Evolutionary conservation across 2,113 vertebrate species (phyloP).

Genomic region (human): DNA sequence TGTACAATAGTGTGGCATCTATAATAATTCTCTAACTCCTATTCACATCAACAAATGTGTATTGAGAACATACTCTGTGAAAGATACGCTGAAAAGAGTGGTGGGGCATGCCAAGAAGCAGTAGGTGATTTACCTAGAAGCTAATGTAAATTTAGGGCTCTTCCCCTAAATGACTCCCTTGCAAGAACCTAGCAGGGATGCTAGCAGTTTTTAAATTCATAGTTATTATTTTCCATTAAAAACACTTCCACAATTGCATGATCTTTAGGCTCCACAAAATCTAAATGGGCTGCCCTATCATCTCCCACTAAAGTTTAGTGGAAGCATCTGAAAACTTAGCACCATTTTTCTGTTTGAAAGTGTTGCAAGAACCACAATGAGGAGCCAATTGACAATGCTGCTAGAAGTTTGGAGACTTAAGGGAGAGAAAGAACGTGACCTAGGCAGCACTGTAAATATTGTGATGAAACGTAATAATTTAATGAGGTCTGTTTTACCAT

Average conservation of each 20-base stretch:
- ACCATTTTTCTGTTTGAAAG: background rate
- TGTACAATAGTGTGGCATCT: background rate
- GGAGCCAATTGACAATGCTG: background rate
- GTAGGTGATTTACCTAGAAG: background rate
- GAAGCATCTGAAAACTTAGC: background rate
- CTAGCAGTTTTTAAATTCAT: background rate
- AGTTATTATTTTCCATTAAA: conserved; percentile 10
- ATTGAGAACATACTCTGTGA: background rate
- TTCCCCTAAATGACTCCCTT: background rate
- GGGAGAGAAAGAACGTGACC: background rate
- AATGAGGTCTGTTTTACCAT: background rate
- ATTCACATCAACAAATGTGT: background rate
- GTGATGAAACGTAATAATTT: background rate
- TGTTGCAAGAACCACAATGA: background rate
- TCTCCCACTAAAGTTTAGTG: background rate
- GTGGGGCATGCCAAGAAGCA: background rate
- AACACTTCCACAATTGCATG: background rate
- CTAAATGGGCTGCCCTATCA: background rate
- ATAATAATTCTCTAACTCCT: conserved; percentile 12
- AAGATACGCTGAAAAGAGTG: background rate
- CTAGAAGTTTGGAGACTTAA: background rate
- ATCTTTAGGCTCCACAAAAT: background rate
- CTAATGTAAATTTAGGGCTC: background rate
- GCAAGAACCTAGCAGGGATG: background rate
- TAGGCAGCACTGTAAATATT: accelerated